Evolutionary conservation across 2,888 invertebrate genomes (phyloP).

Genomic region (Lycaena phlaeas): DNA sequence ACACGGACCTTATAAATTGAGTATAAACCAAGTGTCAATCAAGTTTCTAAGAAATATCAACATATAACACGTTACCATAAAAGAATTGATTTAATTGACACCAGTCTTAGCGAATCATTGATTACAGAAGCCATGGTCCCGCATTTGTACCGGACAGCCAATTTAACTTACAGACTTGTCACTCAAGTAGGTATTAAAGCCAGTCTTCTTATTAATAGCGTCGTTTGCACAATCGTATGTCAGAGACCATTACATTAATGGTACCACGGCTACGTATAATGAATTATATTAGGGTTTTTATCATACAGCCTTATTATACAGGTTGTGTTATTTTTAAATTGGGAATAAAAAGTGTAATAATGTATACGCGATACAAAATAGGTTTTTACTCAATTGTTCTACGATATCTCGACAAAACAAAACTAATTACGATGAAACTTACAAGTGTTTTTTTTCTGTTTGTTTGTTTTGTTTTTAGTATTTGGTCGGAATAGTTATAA

Average conservation of each 20-base stretch:
- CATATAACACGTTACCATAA: conserved; percentile 41
- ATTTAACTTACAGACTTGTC: conserved; percentile 68
- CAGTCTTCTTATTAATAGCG: conserved; percentile 10
- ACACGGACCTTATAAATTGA: no score
- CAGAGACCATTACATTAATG: conserved; percentile 10
- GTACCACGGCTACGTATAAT: conserved; percentile 3
- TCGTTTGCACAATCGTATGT: conserved; percentile 24
- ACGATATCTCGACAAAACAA: no score
- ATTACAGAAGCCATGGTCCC: conserved; percentile 49
- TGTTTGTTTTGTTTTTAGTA: no score
- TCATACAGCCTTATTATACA: not conserved
- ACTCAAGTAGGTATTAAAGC: conserved; percentile 48
- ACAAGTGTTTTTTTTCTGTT: no score
- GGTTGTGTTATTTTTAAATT: not conserved
- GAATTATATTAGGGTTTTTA: conserved; percentile 1
- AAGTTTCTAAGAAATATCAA: conserved; percentile 11
- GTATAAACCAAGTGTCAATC: not conserved
- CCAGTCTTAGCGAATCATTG: conserved; percentile 60
- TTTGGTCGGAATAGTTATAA: no score
- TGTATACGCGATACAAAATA: no score
- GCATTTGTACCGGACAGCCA: conserved; percentile 47
- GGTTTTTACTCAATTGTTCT: no score
- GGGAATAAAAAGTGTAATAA: no score
- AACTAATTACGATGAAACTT: no score
- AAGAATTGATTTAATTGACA: conserved; percentile 63